These are phyloP conservation scores for Serrognathus titanus DNA, from an alignment of 2,888 invertebrate species.

Conservation along the genomic window DNA sequence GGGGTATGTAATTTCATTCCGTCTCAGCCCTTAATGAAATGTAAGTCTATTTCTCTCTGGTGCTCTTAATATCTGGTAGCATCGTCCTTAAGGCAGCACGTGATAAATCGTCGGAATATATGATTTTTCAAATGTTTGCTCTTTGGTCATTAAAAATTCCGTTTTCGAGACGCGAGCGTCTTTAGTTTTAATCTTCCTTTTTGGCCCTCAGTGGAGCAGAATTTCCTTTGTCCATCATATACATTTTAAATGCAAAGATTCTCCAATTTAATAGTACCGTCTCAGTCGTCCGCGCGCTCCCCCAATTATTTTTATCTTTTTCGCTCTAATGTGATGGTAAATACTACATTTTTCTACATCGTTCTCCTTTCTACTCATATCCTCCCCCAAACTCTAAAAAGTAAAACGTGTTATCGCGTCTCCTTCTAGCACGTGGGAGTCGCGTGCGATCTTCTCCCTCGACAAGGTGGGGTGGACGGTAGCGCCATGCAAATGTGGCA, in stretches of 20 bases:
- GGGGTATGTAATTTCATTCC: slow-evolving; percentile 53
- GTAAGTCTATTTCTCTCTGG: slow-evolving; percentile 43
- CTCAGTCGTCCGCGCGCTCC: slow-evolving; percentile 27
- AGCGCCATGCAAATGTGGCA: slow-evolving; percentile 51
- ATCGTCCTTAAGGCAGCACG: neutral
- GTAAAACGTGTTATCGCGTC: slow-evolving; percentile 40
- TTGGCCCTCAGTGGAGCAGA: slow-evolving; percentile 15
- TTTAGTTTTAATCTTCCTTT: slow-evolving; percentile 24
- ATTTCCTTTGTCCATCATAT: slow-evolving; percentile 29
- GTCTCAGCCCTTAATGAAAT: slow-evolving; percentile 51
- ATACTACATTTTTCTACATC: slow-evolving; percentile 40
- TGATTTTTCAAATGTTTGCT: slow-evolving; percentile 26
- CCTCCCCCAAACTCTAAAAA: slow-evolving; percentile 40
- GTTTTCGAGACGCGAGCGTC: slow-evolving; percentile 26
- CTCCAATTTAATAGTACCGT: slow-evolving; percentile 36
- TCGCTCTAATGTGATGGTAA: slow-evolving; percentile 39
- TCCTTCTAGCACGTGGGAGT: slow-evolving; percentile 1
- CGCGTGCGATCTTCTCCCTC: slow-evolving; percentile 33
- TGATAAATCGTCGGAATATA: neutral
- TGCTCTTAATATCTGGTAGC: slow-evolving; percentile 33
- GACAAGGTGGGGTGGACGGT: slow-evolving; percentile 28
- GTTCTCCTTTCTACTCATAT: slow-evolving; percentile 30
- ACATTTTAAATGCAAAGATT: slow-evolving; percentile 30
- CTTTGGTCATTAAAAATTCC: slow-evolving; percentile 32
- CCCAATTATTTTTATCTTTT: slow-evolving; percentile 33